These are phyloP conservation scores for Ommatoiulus sabulosus DNA, from an alignment of 2,888 invertebrate species.

Conservation along the genomic window DNA sequence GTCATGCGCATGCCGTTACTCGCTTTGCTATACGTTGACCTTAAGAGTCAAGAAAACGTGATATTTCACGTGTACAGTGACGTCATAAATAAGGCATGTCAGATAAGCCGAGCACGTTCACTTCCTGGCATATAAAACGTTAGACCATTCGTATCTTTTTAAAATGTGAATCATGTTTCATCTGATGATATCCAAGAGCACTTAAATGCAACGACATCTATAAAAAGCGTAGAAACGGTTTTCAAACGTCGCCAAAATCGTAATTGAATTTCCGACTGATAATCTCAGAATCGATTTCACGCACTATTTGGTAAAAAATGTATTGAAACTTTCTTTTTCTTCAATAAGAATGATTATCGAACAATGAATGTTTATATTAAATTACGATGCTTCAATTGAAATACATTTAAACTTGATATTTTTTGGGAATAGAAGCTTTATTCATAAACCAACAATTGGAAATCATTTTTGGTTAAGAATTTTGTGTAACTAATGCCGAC, in stretches of 20 bases:
- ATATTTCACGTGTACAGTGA: not conserved
- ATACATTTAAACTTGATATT: too few relatives aligned
- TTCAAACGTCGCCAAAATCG: not conserved
- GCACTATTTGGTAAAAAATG: too few relatives aligned
- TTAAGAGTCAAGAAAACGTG: not conserved
- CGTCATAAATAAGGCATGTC: not conserved
- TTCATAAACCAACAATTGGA: too few relatives aligned
- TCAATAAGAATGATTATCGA: too few relatives aligned
- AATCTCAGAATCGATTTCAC: not conserved
- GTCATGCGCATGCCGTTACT: not conserved
- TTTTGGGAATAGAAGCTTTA: too few relatives aligned
- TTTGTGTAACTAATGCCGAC: too few relatives aligned
- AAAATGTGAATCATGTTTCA: not conserved
- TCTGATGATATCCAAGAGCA: not conserved
- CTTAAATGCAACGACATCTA: not conserved
- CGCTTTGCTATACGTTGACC: slow-evolving; percentile 7
- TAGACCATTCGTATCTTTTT: not conserved
- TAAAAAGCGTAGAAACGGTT: not conserved
- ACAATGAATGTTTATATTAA: too few relatives aligned
- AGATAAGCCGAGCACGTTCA: not conserved
- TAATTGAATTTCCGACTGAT: not conserved
- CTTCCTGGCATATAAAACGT: not conserved
- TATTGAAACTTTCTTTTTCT: too few relatives aligned
- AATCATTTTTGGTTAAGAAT: too few relatives aligned
- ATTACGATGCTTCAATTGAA: too few relatives aligned